Conservation (phyloP, 2,113 vertebrate species). For the Ailurus styani region DNA sequence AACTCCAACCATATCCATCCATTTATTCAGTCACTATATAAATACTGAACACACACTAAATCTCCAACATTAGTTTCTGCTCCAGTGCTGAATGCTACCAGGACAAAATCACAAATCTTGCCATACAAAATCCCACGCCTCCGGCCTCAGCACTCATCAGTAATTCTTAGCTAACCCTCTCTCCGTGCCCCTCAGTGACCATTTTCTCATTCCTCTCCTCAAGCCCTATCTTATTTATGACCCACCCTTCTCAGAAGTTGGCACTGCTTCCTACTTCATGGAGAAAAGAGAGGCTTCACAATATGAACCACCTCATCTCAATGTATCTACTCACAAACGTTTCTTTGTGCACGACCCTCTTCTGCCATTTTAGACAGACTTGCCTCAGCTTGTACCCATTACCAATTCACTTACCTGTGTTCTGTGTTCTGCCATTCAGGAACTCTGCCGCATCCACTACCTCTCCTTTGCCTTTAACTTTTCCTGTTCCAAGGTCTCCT, state of each 20-base stretch:
- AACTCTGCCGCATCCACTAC: neutral
- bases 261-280: neutral
- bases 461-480: neutral
- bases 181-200: neutral
- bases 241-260: neutral
- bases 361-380: neutral
- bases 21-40: neutral
- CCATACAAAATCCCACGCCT: neutral
- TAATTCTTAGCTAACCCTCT: neutral
- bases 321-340: neutral
- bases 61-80: neutral
- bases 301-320: neutral
- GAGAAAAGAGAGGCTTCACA: neutral
- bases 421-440: neutral
- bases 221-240: neutral
- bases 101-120: neutral
- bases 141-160: neutral
- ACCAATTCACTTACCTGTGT: neutral
- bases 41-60: neutral
- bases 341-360: neutral
- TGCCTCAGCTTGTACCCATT: neutral
- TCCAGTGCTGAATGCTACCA: neutral
- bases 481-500: neutral
- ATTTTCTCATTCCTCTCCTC: neutral
- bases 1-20: neutral